Conservation (phyloP, 2,797 vertebrate species). For the Micrastur ruficollis region DNA sequence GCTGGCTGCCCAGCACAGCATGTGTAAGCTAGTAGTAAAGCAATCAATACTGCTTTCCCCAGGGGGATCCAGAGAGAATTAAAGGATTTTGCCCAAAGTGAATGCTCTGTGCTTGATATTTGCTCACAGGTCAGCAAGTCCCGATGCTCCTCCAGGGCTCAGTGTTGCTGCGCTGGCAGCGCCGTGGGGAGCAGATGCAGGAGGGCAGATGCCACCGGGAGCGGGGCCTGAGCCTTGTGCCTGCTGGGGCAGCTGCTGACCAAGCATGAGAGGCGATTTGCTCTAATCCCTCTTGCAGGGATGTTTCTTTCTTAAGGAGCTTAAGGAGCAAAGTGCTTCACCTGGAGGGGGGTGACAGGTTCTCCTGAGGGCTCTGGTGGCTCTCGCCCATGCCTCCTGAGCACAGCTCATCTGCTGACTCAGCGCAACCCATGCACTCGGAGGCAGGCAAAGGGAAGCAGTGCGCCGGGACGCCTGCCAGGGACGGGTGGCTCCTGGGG, state of each 20-base stretch:
- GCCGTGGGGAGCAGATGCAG: neutral
- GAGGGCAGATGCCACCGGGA: neutral
- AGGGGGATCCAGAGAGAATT: neutral
- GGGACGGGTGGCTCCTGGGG: neutral
- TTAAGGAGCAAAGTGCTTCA: neutral
- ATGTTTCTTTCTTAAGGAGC: neutral
- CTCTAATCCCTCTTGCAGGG: neutral
- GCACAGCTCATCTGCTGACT: neutral
- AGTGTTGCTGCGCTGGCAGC: rapidly evolving
- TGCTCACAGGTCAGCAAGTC: slow-evolving; percentile 22
- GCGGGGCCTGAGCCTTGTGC: rapidly evolving
- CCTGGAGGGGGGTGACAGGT: neutral
- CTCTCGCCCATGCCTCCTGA: neutral
- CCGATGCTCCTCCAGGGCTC: neutral
- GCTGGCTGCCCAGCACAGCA: neutral
- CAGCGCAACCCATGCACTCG: rapidly evolving
- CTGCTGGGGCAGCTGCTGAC: neutral
- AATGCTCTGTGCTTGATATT: neutral
- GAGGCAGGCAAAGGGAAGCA: neutral
- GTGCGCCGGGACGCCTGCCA: rapidly evolving
- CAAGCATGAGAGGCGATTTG: neutral
- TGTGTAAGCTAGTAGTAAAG: neutral
- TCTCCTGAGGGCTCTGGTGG: neutral
- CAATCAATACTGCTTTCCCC: neutral
- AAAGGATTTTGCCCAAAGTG: slow-evolving; percentile 10